phyloP scores from a whole-genome alignment of 2,797 vertebrate species.

The Trichosurus vulpecula region DNA sequence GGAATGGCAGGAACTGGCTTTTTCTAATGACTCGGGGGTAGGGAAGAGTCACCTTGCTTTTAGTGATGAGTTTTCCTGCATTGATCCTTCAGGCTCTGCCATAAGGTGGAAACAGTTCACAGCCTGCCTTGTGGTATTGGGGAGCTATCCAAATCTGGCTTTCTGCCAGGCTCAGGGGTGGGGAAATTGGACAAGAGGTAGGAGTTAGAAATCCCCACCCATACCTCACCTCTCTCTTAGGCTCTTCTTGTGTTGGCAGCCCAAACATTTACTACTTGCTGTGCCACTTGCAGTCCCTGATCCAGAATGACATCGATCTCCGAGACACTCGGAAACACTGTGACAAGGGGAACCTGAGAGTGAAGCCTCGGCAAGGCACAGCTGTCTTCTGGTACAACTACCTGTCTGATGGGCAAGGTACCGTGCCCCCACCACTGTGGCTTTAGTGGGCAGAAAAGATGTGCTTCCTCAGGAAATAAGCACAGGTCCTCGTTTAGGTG shows the following conservation, averaged over 20 bases:
- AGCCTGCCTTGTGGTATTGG: not conserved
- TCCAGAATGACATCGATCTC: conserved; percentile 95
- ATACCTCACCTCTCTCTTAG: not conserved
- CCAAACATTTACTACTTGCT: not conserved
- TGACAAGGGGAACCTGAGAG: conserved; percentile 95
- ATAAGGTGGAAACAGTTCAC: not conserved
- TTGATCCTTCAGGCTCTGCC: not conserved
- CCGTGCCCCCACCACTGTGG: not conserved
- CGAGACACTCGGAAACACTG: conserved; percentile 97
- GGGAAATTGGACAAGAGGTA: not conserved
- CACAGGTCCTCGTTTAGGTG: not conserved
- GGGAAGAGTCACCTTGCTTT: not conserved
- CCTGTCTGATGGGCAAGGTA: conserved; percentile 97
- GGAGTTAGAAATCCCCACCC: conserved; percentile 17
- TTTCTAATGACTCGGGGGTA: not conserved
- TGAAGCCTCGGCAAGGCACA: conserved; percentile 95
- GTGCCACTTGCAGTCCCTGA: conserved; percentile 89
- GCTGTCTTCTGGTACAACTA: conserved; percentile 99
- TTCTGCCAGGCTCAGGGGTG: not conserved
- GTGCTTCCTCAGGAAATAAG: not conserved
- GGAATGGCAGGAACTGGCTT: not conserved
- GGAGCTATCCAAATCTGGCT: not conserved
- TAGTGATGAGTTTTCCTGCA: not conserved
- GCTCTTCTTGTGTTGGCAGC: not conserved
- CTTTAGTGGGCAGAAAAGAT: not conserved